Evolutionary conservation across 2,113 vertebrate species (phyloP).

Genomic region (Festucalex cinctus): DNA sequence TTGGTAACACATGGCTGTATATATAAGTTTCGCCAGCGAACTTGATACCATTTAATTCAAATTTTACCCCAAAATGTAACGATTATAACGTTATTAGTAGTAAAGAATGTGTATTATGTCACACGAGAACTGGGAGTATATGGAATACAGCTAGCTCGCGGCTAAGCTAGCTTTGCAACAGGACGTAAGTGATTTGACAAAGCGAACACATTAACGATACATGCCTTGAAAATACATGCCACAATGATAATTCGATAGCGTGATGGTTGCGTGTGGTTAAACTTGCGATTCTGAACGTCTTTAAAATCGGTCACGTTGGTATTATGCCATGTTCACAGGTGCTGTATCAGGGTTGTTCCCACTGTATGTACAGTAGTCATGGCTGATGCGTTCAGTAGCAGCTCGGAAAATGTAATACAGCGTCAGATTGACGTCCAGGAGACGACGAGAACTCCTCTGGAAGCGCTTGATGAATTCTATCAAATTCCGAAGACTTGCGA

Average conservation of each 20-base stretch:
- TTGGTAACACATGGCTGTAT: slow-evolving; percentile 21
- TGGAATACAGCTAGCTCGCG: not conserved
- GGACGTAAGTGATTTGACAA: not conserved
- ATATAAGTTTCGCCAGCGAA: not conserved
- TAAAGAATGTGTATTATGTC: no score
- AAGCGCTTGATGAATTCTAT: slow-evolving; percentile 57
- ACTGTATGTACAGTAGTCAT: no score
- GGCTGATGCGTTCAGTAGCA: slow-evolving; percentile 71
- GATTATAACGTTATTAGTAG: not conserved
- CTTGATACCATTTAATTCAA: not conserved
- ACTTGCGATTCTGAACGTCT: no score
- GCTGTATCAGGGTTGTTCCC: no score
- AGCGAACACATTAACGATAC: not conserved
- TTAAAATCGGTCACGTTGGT: not conserved
- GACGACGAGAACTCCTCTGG: slow-evolving; percentile 13
- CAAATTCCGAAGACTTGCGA: slow-evolving; percentile 64
- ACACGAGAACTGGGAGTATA: not conserved
- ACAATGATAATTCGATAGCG: not conserved
- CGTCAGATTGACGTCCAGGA: slow-evolving; percentile 41
- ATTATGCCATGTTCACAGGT: slow-evolving; percentile 3
- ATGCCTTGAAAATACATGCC: not conserved
- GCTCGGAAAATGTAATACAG: slow-evolving; percentile 63
- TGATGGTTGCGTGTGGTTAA: not conserved
- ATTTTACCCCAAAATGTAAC: not conserved
- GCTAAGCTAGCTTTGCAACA: slow-evolving; percentile 3